Base-by-base conservation (phyloP, 2,888 invertebrate genomes). In the Phalera bucephala region DNA sequence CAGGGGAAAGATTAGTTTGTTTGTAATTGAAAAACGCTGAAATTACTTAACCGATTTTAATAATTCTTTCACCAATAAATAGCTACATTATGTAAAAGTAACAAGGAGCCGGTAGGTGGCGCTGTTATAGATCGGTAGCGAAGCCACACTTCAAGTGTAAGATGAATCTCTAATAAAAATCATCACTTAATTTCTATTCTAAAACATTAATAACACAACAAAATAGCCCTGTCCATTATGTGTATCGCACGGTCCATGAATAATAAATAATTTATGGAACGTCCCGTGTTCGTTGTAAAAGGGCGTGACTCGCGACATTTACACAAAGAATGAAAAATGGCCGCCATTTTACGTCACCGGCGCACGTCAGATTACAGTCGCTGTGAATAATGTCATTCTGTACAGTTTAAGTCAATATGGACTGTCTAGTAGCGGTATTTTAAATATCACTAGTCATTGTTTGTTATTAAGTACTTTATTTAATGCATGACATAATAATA, bases 291-390 rank as follows among this genome's bases (percentile, higher is more conserved):
- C 56, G 61, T 55, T 47, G 55, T 59, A 54, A 57, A 52, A 58
- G 52, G 69, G 72, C 64, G 65, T 71, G 72, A 61, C 65, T 58
- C 45, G 49, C 45, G 65, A 72, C 73, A 62, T 45, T 54, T 49
- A 62, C 61, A 78, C 76, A 79, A 80, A 72, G 76, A 66, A 70
- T 77, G 80, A 79, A 74, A 76, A 79, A 80, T 77, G 79, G 70
- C 50, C 54, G 47, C 47, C 42, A 55, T 28, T 28, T 15, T 14
- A 10, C 28, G 28, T 41, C 33, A 37, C 31, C 29, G 39, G 27
- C 33, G 30, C 33, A 31, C 39, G 52, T 41, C 46, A 48, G 50
- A 51, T 49, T 53, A 46, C 38, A 25, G 4, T 28, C 28, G 36
- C 40, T 43, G 48, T 57, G 50, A 53, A 55, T 52, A 60, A 51